Evolutionary conservation across 1,140 invertebrate species (phyloP).

Genomic region (Charaxes varanes): DNA sequence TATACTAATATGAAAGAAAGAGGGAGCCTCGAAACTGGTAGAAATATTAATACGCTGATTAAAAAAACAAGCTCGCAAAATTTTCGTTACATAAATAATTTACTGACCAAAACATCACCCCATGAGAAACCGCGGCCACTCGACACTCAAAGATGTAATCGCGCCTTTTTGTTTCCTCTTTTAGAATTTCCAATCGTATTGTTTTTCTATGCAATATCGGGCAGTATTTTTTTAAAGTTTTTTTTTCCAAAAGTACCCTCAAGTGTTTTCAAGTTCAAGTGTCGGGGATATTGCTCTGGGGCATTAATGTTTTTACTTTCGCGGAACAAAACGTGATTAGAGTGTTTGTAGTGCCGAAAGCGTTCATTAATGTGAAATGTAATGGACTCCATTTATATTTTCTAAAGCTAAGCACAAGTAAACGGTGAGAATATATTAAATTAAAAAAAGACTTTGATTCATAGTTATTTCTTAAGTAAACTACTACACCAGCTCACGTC

Average conservation of each 20-base stretch:
- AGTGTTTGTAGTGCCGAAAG: constrained; percentile 17
- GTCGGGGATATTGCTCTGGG: constrained; percentile 30
- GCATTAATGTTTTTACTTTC: constrained; percentile 28
- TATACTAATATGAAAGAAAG: no score
- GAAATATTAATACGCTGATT: no score
- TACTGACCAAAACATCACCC: constrained; percentile 65
- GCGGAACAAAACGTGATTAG: constrained; percentile 21
- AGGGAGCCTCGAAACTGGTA: no score
- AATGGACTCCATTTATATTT: constrained; percentile 19
- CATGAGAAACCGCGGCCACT: constrained; percentile 59
- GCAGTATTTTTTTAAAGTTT: constrained; percentile 30
- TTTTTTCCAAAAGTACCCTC: constrained; percentile 26
- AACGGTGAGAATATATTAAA: no score
- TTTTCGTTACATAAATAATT: no score
- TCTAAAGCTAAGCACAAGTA: no score
- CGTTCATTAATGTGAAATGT: constrained; percentile 21
- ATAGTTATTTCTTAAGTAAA: no score
- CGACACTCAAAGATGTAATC: constrained; percentile 61
- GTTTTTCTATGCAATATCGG: constrained; percentile 41
- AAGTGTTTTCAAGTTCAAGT: constrained; percentile 39
- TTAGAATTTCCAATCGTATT: constrained; percentile 40
- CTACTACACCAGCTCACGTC: no score
- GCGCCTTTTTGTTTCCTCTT: constrained; percentile 57
- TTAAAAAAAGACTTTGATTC: no score
- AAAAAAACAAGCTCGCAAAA: no score